Conservation (phyloP, 1,140 invertebrate species). For the Saccostrea echinata region DNA sequence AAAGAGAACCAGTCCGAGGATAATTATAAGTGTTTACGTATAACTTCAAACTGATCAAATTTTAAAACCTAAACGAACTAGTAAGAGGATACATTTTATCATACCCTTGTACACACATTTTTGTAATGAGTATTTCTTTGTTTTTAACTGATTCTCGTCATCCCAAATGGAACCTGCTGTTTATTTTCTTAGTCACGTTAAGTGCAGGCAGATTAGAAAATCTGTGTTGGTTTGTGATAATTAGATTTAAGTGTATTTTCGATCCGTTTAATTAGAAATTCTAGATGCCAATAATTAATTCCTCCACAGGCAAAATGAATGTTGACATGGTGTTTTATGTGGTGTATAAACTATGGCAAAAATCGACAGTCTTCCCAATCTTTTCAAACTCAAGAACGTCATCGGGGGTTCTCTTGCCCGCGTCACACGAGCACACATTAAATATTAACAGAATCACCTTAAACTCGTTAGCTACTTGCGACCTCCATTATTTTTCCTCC, state of each 20-base stretch:
- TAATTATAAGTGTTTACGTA: too few relatives aligned
- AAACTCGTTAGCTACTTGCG: neutral
- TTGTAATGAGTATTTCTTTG: neutral
- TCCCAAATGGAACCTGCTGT: neutral
- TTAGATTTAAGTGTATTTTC: constrained; percentile 32
- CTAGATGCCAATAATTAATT: constrained; percentile 28
- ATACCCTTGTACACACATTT: neutral
- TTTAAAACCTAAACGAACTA: neutral
- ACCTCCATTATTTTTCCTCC: neutral
- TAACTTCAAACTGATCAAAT: too few relatives aligned
- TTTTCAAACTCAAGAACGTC: neutral
- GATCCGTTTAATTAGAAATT: constrained; percentile 35
- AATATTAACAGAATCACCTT: constrained; percentile 6
- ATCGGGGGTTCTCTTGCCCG: neutral
- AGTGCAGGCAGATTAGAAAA: neutral
- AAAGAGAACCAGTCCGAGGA: neutral
- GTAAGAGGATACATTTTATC: neutral
- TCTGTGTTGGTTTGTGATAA: constrained; percentile 1
- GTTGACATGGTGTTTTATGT: constrained; percentile 1
- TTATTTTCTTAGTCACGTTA: neutral
- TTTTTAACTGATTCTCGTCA: neutral
- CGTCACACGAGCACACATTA: constrained; percentile 16
- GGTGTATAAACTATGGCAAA: neutral
- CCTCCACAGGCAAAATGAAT: constrained; percentile 19
- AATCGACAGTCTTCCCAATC: constrained; percentile 10